phyloP scores from a whole-genome alignment of 2,113 vertebrate genomes.

The Gorilla gorilla region DNA sequence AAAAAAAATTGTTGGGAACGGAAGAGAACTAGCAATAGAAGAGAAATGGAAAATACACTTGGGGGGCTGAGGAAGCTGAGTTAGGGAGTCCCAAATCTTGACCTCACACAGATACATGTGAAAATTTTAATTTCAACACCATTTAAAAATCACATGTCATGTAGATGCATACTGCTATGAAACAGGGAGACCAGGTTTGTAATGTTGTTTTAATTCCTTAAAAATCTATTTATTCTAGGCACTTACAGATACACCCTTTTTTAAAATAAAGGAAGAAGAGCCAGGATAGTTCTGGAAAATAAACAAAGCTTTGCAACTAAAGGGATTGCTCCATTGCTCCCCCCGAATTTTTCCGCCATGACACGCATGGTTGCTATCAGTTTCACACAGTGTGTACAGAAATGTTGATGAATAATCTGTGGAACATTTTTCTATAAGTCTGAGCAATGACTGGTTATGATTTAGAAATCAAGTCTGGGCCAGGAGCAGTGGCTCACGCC shows the following conservation, averaged over 20 bases:
- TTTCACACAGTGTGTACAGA: neutral
- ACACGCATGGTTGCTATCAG: neutral
- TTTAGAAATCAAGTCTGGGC: neutral
- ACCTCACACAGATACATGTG: neutral
- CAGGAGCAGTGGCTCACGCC: too few relatives aligned
- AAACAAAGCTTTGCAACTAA: neutral
- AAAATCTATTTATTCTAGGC: slow-evolving; percentile 1
- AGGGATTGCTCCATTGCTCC: neutral
- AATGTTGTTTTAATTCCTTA: neutral
- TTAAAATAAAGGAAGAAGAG: slow-evolving; percentile 27
- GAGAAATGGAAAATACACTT: neutral
- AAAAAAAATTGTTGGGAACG: neutral
- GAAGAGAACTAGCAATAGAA: neutral
- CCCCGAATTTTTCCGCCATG: slow-evolving; percentile 18
- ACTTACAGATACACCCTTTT: neutral
- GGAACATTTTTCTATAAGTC: neutral
- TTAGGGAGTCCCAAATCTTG: neutral
- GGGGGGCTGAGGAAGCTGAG: neutral
- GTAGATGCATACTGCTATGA: neutral
- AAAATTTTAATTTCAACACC: neutral
- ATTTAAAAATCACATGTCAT: neutral
- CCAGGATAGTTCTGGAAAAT: neutral
- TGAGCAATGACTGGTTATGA: neutral
- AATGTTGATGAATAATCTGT: neutral
- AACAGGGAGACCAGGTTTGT: neutral